A percentile compares a stretch with the other conserved stretches of the same genome.
These are phyloP conservation scores for Drymonia ruficornis DNA, from an alignment of 2,888 invertebrate species.

Conservation along the genomic window DNA sequence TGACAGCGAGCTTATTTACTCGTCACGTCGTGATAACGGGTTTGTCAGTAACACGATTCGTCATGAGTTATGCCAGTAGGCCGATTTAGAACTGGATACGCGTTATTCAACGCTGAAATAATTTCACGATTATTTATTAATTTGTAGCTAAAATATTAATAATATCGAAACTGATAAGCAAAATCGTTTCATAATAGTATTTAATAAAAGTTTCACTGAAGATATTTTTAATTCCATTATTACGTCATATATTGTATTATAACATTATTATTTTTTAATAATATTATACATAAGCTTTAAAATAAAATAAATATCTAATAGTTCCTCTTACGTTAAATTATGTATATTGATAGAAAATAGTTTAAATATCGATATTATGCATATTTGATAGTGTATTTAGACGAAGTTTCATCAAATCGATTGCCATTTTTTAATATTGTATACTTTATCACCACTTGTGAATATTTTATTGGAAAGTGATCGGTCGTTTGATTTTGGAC, in stretches of 20 bases:
- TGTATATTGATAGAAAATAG: background rate
- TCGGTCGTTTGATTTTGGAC: slow-evolving; percentile 6
- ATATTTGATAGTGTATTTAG: slow-evolving; percentile 17
- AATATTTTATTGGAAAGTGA: slow-evolving; percentile 31
- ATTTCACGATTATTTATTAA: too few species aligned
- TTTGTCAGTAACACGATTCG: too few species aligned
- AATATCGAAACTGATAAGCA: too few species aligned
- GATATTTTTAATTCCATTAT: background rate
- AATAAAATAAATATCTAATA: slow-evolving; percentile 7
- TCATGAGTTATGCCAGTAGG: too few species aligned
- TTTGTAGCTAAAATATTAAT: too few species aligned
- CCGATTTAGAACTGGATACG: too few species aligned
- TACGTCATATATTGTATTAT: background rate
- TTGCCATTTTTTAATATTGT: slow-evolving; percentile 23
- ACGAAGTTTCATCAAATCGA: slow-evolving; percentile 23
- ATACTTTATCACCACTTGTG: slow-evolving; percentile 19
- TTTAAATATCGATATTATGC: slow-evolving; percentile 1
- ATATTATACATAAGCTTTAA: background rate
- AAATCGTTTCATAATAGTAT: too few species aligned
- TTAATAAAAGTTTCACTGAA: background rate
- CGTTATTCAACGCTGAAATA: too few species aligned
- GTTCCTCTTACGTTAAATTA: background rate
- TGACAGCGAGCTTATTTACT: too few species aligned
- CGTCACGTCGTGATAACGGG: too few species aligned
- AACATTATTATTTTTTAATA: background rate